These are phyloP conservation scores for Passer domesticus DNA, from an alignment of 2,113 vertebrate species.

Conservation along the genomic window DNA sequence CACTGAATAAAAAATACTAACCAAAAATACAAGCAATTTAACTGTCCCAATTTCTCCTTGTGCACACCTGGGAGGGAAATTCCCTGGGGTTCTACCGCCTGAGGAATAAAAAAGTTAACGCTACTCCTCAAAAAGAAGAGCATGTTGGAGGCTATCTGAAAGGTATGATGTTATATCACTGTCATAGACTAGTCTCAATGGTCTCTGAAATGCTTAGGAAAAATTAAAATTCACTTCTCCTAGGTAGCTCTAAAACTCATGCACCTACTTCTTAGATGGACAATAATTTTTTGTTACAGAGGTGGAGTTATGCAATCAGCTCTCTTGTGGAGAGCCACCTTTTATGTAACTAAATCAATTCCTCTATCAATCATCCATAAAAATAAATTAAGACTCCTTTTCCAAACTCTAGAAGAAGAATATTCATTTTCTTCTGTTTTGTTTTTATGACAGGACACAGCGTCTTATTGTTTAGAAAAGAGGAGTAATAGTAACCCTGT, in stretches of 20 bases:
- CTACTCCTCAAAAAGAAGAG: neutral
- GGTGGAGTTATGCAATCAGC: neutral
- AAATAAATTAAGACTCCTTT: neutral
- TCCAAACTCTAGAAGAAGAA: neutral
- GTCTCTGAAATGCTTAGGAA: neutral
- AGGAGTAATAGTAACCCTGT: neutral
- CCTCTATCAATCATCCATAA: fast-evolving
- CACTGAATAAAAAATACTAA: neutral
- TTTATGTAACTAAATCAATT: neutral
- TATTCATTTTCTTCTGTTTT: neutral
- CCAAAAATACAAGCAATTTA: neutral
- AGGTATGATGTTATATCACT: neutral
- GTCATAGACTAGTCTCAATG: neutral
- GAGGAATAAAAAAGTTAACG: neutral
- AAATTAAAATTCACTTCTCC: neutral
- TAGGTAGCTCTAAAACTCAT: neutral
- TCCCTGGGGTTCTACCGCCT: neutral
- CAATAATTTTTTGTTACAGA: neutral
- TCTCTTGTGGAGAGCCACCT: neutral
- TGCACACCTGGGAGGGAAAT: neutral
- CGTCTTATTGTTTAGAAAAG: neutral
- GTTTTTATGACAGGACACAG: fast-evolving
- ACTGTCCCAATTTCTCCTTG: neutral
- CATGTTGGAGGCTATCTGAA: neutral
- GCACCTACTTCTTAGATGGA: neutral